Evolutionary conservation across 2,888 invertebrate genomes (phyloP).

Genomic region (Lycocerus yunnanus): DNA sequence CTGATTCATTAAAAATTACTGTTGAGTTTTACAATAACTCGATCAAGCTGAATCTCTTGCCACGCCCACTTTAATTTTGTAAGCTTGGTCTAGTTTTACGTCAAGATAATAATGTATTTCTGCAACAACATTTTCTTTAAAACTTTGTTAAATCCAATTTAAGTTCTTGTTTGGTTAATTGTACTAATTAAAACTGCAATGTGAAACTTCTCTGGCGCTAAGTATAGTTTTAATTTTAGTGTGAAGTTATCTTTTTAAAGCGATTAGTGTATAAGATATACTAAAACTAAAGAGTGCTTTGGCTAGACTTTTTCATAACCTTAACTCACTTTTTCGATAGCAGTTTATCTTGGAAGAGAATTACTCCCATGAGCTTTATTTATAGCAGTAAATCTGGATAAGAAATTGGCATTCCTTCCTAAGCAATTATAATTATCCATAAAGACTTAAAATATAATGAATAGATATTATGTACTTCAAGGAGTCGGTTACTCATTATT

Average conservation of each 20-base stretch:
- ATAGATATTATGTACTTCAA: background rate
- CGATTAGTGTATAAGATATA: background rate
- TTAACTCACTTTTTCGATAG: constrained; percentile 7
- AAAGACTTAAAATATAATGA: constrained; percentile 11
- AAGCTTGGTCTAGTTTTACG: background rate
- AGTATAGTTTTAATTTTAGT: background rate
- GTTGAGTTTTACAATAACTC: background rate
- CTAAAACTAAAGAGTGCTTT: background rate
- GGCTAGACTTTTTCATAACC: constrained; percentile 1
- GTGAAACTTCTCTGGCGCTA: background rate
- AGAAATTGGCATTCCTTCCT: constrained; percentile 19
- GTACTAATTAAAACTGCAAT: background rate
- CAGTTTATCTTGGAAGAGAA: constrained; percentile 18
- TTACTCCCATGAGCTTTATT: constrained; percentile 24
- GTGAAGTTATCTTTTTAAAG: too few species aligned
- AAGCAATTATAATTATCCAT: constrained; percentile 11
- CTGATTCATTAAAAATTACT: background rate
- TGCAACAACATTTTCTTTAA: background rate
- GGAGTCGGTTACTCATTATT: background rate
- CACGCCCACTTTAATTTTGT: background rate
- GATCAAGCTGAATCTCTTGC: background rate
- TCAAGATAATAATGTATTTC: background rate
- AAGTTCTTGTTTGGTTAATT: background rate
- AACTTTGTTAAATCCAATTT: background rate
- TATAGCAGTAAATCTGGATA: constrained; percentile 23